Conservation (phyloP, 2,113 vertebrate genomes). For the Puma concolor region DNA sequence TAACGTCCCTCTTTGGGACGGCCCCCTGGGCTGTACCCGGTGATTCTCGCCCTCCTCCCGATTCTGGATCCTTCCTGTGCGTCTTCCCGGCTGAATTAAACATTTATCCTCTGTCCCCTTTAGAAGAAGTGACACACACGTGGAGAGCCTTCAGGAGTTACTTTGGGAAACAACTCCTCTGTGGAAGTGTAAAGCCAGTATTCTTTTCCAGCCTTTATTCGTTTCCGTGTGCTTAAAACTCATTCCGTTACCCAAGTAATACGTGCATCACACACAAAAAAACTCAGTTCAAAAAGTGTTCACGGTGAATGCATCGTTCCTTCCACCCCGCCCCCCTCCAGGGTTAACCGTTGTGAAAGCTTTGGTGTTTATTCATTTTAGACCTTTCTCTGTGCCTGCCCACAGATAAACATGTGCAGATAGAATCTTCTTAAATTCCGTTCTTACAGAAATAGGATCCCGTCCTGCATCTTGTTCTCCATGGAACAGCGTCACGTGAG, state of each 20-base stretch:
- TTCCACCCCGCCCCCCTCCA: background rate
- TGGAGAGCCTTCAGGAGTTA: background rate
- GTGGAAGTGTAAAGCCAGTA: background rate
- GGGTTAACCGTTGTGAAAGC: background rate
- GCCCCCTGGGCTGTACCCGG: background rate
- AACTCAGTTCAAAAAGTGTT: background rate
- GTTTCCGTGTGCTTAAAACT: background rate
- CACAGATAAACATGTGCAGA: fast-evolving
- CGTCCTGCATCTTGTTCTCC: fast-evolving
- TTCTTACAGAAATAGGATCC: background rate
- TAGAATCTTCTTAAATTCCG: background rate
- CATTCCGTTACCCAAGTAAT: background rate
- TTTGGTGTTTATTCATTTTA: background rate
- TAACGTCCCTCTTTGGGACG: background rate
- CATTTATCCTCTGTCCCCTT: background rate
- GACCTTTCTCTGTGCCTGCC: background rate
- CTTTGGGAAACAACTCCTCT: background rate
- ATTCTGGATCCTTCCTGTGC: fast-evolving
- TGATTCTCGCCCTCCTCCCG: background rate
- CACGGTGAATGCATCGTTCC: fast-evolving
- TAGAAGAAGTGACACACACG: background rate
- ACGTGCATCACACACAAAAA: background rate
- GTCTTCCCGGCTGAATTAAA: background rate
- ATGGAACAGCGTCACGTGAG: fast-evolving
- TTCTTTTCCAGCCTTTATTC: background rate